Evolutionary conservation across 2,888 invertebrate genomes (phyloP).

Genomic region (Oligia latruncula): DNA sequence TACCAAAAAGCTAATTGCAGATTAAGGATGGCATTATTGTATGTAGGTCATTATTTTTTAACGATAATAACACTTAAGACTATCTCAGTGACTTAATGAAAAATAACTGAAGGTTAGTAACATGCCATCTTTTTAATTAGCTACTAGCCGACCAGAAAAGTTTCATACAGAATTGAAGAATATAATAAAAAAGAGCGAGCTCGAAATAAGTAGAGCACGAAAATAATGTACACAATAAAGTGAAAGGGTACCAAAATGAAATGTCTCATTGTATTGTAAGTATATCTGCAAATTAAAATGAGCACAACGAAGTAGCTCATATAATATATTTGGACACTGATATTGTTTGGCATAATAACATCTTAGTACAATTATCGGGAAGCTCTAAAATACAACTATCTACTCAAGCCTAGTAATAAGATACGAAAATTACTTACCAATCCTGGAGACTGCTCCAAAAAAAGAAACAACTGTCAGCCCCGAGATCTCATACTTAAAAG

Average conservation of each 20-base stretch:
- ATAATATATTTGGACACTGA: constrained; percentile 25
- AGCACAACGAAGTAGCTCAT: constrained; percentile 3
- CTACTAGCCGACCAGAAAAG: constrained; percentile 15
- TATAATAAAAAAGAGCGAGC: constrained; percentile 72
- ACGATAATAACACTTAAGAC: constrained; percentile 35
- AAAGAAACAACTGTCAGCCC: constrained; percentile 77
- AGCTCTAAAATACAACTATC: constrained; percentile 68
- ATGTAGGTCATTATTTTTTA: constrained; percentile 53
- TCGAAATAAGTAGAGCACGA: constrained; percentile 88
- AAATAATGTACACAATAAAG: constrained; percentile 88
- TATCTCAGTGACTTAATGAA: neutral
- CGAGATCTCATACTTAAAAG: constrained; percentile 80
- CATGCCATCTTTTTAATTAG: constrained; percentile 16
- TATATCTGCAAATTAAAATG: constrained; percentile 28
- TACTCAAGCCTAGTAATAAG: constrained; percentile 70
- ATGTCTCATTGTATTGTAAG: constrained; percentile 69
- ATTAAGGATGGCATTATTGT: constrained; percentile 2
- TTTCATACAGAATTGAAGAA: constrained; percentile 36
- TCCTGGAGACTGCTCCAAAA: constrained; percentile 77
- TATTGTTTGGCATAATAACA: constrained; percentile 43
- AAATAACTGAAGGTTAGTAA: constrained; percentile 5
- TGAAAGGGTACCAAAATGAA: constrained; percentile 87
- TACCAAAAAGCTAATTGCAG: constrained; percentile 9
- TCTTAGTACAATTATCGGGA: constrained; percentile 62
- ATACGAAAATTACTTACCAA: constrained; percentile 81